Evolutionary conservation across 92 coral and sea anemone species (phyloP), one percentile per base, ranked within the genome.

Genomic region (Porites divaricata): DNA sequence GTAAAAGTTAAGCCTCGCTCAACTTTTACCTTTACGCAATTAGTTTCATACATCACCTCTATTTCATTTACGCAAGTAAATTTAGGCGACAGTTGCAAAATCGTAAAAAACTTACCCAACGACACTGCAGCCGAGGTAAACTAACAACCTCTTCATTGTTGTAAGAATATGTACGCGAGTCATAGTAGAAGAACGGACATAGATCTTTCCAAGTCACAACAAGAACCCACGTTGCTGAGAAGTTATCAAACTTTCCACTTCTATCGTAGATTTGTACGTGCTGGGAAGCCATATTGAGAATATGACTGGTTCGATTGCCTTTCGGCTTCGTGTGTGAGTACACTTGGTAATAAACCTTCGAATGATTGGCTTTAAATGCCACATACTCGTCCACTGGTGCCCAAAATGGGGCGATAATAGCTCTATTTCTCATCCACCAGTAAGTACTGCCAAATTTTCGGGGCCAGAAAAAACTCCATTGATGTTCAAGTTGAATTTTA

Each of bases 321-420:
- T 61, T 61, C 8, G 17, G 19, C 19, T 11, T 26, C 8, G n/a
- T 56, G 16, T 15, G 15, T 21, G 2, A 13, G 48, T 75, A 75
- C 48, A 61, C 49, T 24, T 61, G 67, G 13, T 75, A 54, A 75
- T 75, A 75, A 1, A 54, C 65, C 45, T 17, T 54, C 8, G 79
- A 54, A 52, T 75, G 48, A 22, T 13, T 19, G 8, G 13, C 8
- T 16, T 21, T 75, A 20, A 75, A 75, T 8, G 79, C 79, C 53
- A 54, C 10, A 54, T 75, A 56, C 50, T 13, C 16, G 24, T 85
- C 84, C 50, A 70, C 70, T 2, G 41, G 7, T 1, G 85, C 52
- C 90, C 90, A 86, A 49, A 59, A 86, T 41, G 90, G 90, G 1
- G 86, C 86, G 9, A 86, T 62, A 20, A 74, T 74, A n/a, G 81